These are phyloP conservation scores for Harlomillsia oculata DNA, from an alignment of 1,140 invertebrate genomes.

Conservation along the genomic window DNA sequence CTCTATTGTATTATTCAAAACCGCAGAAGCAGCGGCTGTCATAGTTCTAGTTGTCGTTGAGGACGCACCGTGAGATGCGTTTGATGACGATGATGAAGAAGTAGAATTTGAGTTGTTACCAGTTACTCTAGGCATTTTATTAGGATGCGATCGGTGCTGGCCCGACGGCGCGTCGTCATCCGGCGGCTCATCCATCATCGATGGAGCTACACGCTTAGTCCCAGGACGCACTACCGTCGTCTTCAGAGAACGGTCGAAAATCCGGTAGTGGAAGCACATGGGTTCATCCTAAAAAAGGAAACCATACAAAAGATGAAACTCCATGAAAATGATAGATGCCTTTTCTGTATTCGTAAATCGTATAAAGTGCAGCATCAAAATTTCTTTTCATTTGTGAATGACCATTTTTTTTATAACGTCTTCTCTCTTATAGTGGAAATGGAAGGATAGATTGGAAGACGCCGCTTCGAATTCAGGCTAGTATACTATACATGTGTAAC, in stretches of 20 bases:
- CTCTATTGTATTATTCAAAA: background rate
- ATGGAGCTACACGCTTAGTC: slow-evolving; percentile 25
- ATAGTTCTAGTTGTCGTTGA: background rate
- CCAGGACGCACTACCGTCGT: slow-evolving; percentile 21
- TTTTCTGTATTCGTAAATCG: no score
- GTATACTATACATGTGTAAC: no score
- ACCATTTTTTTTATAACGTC: no score
- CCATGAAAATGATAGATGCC: no score
- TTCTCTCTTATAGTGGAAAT: no score
- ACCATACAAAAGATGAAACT: no score
- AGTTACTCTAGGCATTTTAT: background rate
- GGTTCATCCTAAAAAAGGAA: slow-evolving; percentile 41
- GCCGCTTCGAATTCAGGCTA: no score
- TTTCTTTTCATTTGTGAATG: no score
- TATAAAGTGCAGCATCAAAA: no score
- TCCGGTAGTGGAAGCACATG: slow-evolving; percentile 44
- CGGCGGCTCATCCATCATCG: slow-evolving; percentile 34
- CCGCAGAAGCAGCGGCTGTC: background rate
- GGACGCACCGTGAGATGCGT: background rate
- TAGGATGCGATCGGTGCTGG: slow-evolving; percentile 3
- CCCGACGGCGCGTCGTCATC: slow-evolving; percentile 26
- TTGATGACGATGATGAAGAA: no score
- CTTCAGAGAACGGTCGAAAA: slow-evolving; percentile 38
- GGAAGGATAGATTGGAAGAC: no score
- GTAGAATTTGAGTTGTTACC: slow-evolving; percentile 2